A percentile compares a stretch with the other conserved stretches of the same genome.
phyloP scores from a whole-genome alignment of 2,888 invertebrate genomes.

The Amphipoea lucens region DNA sequence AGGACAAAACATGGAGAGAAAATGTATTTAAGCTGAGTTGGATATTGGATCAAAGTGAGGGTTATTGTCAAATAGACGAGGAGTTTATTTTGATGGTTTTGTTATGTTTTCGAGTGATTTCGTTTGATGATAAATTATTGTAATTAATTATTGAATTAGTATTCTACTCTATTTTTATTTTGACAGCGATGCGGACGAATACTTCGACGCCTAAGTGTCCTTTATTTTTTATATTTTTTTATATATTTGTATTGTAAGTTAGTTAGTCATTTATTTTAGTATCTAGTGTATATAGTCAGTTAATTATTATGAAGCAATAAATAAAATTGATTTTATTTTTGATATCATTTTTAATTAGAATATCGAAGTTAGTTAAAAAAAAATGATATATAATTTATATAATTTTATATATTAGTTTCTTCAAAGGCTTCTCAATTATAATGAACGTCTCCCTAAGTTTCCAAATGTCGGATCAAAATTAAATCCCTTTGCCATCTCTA shows the following conservation, averaged over 20 bases:
- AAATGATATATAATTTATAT: not conserved
- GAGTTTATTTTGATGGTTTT: not conserved
- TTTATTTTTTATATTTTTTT: too few relatives aligned
- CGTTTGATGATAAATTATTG: too few relatives aligned
- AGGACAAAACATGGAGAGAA: constrained; percentile 53
- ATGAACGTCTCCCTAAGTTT: not conserved
- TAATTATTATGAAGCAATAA: too few relatives aligned
- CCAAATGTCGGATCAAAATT: not conserved
- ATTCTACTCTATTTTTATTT: not conserved
- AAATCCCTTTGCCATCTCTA: constrained; percentile 39
- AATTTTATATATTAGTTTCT: not conserved
- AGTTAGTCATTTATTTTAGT: too few relatives aligned
- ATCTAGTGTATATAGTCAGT: too few relatives aligned
- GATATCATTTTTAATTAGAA: not conserved
- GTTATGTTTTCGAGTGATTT: not conserved
- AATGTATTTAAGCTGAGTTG: constrained; percentile 32
- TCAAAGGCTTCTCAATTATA: not conserved
- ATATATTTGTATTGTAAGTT: too few relatives aligned
- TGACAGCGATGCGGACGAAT: too few relatives aligned
- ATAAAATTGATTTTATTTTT: too few relatives aligned
- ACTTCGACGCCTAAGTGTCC: too few relatives aligned
- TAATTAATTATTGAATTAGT: too few relatives aligned
- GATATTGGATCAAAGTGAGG: constrained; percentile 27
- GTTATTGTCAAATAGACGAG: constrained; percentile 1
- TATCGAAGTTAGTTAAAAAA: not conserved